A percentile compares a stretch with the other conserved stretches of the same genome.
phyloP scores from a whole-genome alignment of 2,888 invertebrate genomes.

The Spialia ferax region DNA sequence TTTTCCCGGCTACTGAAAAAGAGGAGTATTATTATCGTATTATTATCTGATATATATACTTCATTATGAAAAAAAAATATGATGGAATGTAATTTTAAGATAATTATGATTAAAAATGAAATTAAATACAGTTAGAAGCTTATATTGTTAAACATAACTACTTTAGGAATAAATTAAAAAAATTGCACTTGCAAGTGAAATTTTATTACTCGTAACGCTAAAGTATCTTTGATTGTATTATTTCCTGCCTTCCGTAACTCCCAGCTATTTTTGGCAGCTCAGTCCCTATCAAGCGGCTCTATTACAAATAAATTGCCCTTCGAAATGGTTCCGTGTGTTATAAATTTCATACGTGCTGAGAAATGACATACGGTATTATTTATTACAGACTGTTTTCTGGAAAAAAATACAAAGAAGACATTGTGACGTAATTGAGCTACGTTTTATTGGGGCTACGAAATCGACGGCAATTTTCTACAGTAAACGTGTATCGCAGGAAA shows the following conservation, averaged over 20 bases:
- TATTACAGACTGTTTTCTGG: slow-evolving; percentile 75
- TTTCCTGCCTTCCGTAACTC: slow-evolving; percentile 22
- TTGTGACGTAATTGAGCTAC: slow-evolving; percentile 82
- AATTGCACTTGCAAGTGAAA: too few species aligned
- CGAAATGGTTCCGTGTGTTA: slow-evolving; percentile 80
- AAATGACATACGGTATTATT: slow-evolving; percentile 87
- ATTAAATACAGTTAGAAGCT: too few species aligned
- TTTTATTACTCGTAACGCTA: neutral
- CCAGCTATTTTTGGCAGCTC: slow-evolving; percentile 50
- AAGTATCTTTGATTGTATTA: neutral
- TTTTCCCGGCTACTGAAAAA: too few species aligned
- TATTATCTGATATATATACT: too few species aligned
- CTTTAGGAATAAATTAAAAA: too few species aligned
- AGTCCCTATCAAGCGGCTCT: slow-evolving; percentile 68
- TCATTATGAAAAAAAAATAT: too few species aligned
- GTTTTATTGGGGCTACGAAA: slow-evolving; percentile 68
- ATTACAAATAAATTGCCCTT: slow-evolving; percentile 86
- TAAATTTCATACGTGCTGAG: slow-evolving; percentile 87
- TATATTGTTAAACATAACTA: too few species aligned
- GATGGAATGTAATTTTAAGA: too few species aligned
- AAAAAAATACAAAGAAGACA: slow-evolving; percentile 80
- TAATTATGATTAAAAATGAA: too few species aligned
- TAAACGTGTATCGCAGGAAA: slow-evolving; percentile 3
- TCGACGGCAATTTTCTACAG: slow-evolving; percentile 33
- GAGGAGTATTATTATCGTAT: too few species aligned